These are phyloP conservation scores for Zophobas atratus DNA, from an alignment of 1,140 invertebrate genomes.

Conservation along the genomic window DNA sequence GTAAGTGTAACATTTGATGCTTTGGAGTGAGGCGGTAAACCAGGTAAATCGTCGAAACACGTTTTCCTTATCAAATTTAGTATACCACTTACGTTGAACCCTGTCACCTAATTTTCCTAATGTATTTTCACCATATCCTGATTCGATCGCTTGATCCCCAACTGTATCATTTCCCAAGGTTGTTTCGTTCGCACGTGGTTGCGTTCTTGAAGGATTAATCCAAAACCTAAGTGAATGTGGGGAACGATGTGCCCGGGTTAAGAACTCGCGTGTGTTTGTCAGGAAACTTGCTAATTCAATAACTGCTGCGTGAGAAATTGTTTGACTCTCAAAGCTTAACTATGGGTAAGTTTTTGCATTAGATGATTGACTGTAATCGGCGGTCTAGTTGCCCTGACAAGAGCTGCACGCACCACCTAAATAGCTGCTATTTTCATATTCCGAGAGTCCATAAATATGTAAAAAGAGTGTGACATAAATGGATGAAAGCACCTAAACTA, in stretches of 20 bases:
- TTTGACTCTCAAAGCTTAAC: slow-evolving; percentile 22
- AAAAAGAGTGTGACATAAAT: background rate
- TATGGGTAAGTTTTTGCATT: slow-evolving; percentile 33
- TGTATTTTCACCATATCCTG: slow-evolving; percentile 37
- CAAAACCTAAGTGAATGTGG: slow-evolving; percentile 31
- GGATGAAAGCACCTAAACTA: background rate
- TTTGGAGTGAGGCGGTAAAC: background rate
- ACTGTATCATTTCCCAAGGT: slow-evolving; percentile 42
- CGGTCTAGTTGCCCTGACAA: slow-evolving; percentile 11
- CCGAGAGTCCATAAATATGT: slow-evolving; percentile 4
- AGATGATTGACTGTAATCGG: slow-evolving; percentile 12
- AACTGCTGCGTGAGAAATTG: slow-evolving; percentile 38
- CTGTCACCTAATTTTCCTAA: slow-evolving; percentile 43
- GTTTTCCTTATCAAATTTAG: slow-evolving; percentile 37
- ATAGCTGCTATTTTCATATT: slow-evolving; percentile 15
- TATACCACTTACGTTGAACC: slow-evolving; percentile 19
- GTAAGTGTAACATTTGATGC: background rate
- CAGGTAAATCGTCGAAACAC: slow-evolving; percentile 19
- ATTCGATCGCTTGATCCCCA: slow-evolving; percentile 41
- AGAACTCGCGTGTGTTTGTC: slow-evolving; percentile 32
- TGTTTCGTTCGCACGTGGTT: slow-evolving; percentile 42
- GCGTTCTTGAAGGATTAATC: slow-evolving; percentile 42
- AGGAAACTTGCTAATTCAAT: slow-evolving; percentile 42
- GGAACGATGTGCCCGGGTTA: slow-evolving; percentile 27
- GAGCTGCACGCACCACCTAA: slow-evolving; percentile 12